Conservation (phyloP, 2,797 vertebrate species). For the Rachycentron canadum region DNA sequence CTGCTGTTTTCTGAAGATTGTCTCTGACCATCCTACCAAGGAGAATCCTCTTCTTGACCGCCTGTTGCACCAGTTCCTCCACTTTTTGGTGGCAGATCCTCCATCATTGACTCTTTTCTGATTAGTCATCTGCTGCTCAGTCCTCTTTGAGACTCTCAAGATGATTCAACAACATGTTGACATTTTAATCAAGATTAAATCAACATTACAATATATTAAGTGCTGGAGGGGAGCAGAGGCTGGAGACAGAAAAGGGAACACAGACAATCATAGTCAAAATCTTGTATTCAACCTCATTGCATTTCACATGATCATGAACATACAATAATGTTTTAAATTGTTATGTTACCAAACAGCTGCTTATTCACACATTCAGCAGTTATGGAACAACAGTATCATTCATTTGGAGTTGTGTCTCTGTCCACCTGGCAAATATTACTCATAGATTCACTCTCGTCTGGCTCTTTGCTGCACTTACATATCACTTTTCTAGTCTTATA, state of each 20-base stretch:
- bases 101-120: constrained; percentile 41
- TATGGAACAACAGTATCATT: not conserved
- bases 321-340: not conserved
- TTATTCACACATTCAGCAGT: not conserved
- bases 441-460: not conserved
- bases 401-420: not conserved
- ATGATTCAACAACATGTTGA: not conserved
- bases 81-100: constrained; percentile 34
- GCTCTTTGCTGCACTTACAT: not conserved
- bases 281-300: not conserved
- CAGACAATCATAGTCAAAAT: not conserved
- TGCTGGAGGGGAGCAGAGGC: not conserved
- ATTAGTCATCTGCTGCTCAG: constrained; percentile 34
- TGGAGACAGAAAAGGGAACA: constrained; percentile 22
- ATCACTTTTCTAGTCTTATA: no score
- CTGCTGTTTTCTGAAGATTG: constrained; percentile 46
- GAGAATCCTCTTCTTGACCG: constrained; percentile 41
- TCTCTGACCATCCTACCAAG: constrained; percentile 83
- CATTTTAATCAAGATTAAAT: not conserved
- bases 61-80: constrained; percentile 46
- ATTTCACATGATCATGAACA: not conserved
- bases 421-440: not conserved
- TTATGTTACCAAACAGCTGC: not conserved
- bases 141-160: constrained; percentile 48
- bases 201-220: not conserved